phyloP scores from a whole-genome alignment of 92 coral and sea anemone genomes.

The Zoanthus gigantus region DNA sequence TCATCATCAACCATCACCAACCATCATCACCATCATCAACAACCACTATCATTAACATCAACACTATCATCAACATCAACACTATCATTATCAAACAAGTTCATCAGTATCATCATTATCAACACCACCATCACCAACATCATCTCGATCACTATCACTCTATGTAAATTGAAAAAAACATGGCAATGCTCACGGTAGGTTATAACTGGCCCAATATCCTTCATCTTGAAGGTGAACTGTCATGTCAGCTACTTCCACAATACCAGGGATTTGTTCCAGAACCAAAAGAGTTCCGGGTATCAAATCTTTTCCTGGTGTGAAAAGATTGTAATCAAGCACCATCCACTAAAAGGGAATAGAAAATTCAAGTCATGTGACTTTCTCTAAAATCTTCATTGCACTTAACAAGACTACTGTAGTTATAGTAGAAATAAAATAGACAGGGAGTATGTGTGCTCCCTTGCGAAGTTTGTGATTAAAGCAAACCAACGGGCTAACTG shows the following conservation, averaged over 20 bases:
- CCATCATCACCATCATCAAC: not conserved
- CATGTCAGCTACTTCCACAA: conserved; percentile 85
- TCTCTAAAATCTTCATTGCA: no score
- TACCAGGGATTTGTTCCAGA: conserved; percentile 91
- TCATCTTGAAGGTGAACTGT: conserved; percentile 77
- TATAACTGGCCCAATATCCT: conserved; percentile 95
- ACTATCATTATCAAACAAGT: no score
- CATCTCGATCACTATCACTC: not conserved
- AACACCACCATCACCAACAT: no score
- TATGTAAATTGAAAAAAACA: not conserved
- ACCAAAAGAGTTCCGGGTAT: conserved; percentile 78
- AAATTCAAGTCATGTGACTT: not conserved
- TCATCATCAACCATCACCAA: no score
- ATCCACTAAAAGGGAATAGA: conserved; percentile 70
- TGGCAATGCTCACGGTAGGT: conserved; percentile 76
- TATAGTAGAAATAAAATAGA: no score
- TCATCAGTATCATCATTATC: no score
- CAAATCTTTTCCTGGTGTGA: conserved; percentile 78
- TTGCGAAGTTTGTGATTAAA: not conserved
- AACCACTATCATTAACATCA: not conserved
- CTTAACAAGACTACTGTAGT: no score
- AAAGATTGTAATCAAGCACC: conserved; percentile 90
- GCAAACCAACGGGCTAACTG: no score
- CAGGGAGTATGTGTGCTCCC: not conserved
- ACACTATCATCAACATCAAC: not conserved